These are phyloP conservation scores for Lutjanus argentimaculatus DNA, from an alignment of 2,797 vertebrate species.

Conservation along the genomic window DNA sequence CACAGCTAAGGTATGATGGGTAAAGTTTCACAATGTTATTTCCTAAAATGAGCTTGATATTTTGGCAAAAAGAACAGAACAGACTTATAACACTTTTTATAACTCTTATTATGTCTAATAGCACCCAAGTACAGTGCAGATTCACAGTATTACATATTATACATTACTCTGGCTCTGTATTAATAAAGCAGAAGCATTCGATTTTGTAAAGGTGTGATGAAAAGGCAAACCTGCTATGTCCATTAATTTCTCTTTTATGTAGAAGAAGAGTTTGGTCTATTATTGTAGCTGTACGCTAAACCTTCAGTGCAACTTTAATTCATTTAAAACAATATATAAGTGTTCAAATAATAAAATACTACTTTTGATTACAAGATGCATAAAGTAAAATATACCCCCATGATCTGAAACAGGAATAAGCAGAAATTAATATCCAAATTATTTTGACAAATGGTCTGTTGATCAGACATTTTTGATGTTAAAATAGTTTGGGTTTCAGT, in stretches of 20 bases:
- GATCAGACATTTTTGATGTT: not conserved
- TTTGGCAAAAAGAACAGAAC: slow-evolving; percentile 10
- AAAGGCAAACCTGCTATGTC: not conserved
- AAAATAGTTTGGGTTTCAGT: not conserved
- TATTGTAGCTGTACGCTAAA: not conserved
- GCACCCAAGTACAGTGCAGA: not conserved
- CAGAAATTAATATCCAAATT: slow-evolving; percentile 3
- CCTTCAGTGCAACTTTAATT: no score
- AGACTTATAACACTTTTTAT: not conserved
- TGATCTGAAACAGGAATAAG: not conserved
- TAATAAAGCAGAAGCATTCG: not conserved
- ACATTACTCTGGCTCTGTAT: not conserved
- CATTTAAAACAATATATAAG: not conserved
- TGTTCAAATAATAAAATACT: slow-evolving; percentile 1
- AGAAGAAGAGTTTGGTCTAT: not conserved
- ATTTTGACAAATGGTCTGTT: not conserved
- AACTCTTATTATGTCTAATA: not conserved
- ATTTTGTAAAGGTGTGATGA: not conserved
- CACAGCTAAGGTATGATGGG: not conserved
- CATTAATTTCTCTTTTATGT: no score
- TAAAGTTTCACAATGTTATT: not conserved
- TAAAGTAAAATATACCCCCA: not conserved
- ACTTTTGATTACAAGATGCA: not conserved
- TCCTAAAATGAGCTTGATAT: not conserved
- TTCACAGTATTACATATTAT: not conserved